Percentiles rank a stretch among this genome's conserved stretches.
phyloP scores from a whole-genome alignment of 2,113 vertebrate species.

The Nycticebus coucang region DNA sequence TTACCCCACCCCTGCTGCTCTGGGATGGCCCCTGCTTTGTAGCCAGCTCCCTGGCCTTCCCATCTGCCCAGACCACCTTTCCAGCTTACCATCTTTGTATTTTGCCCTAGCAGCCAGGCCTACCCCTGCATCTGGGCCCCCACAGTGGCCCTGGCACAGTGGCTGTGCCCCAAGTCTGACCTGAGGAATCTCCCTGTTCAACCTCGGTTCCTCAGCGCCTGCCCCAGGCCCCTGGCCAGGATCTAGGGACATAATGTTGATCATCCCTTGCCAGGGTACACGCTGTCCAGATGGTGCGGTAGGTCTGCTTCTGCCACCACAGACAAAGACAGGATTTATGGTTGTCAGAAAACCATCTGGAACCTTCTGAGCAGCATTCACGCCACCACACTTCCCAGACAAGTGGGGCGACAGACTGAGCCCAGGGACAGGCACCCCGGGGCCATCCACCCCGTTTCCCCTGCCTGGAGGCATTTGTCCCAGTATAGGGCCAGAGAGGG shows the following conservation, averaged over 20 bases:
- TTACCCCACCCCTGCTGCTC: accelerated
- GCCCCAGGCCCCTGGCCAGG: background rate
- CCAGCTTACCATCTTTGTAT: background rate
- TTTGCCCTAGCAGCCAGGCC: accelerated
- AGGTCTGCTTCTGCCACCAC: background rate
- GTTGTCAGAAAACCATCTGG: background rate
- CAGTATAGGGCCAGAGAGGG: background rate
- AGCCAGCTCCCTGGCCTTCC: background rate
- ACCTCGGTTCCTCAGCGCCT: background rate
- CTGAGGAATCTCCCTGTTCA: background rate
- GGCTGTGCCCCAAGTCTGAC: background rate
- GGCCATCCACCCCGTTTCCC: background rate
- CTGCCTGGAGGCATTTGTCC: accelerated
- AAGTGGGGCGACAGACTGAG: background rate
- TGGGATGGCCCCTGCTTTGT: background rate
- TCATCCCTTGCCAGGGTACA: background rate
- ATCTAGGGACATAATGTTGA: background rate
- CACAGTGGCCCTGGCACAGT: background rate
- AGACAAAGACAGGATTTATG: background rate
- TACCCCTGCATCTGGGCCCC: background rate
- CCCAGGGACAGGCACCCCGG: background rate
- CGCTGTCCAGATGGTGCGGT: background rate
- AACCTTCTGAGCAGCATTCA: background rate
- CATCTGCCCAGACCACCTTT: background rate
- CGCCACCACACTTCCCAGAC: background rate